Evolutionary conservation across 2,113 vertebrate species (phyloP), one percentile per base, ranked within the genome.

Genomic region (Indicator maculatus): DNA sequence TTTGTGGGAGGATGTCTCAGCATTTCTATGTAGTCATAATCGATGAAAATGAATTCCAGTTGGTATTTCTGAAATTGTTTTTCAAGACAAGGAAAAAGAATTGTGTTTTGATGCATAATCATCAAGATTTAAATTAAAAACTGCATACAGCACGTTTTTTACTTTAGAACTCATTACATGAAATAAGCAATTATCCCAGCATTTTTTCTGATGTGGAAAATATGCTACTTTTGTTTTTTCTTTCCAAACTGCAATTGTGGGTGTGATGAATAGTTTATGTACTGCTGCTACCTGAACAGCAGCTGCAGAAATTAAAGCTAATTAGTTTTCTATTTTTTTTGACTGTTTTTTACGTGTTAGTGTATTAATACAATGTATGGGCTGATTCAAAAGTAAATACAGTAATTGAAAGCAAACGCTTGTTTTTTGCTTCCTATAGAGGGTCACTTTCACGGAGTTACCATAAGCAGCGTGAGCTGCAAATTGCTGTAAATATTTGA

Each of bases 121-220:
- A 1, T 90, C 41, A 56, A 26, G 30, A 59, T 60, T 23, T 56
- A 64, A 93, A 41, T 38, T 24, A 93, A 88, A 80, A 81, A 71
- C 28, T 71, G 17, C 19, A 26, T 56, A 36, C 66, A 41, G 28
- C 47, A 33, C 86, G 24, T 12, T 83, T 93, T 92, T 95, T 45
- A 83, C 45, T 86, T 88, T 27, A 21, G 47, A 12, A 55, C 24
- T 83, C 64, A 36, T 38, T 69, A 26, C 36, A 64, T 24, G 33
- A 67, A 94, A 44, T 24, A 59, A 83, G 76, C 72, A 92, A 89
- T 90, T 92, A 39, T 71, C 31, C 15, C 5, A 78, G 86, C 45
- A 18, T 52, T 92, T 93, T 92, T 84, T 88, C 56, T 74, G 41
- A 26, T 56, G 69, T 90, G 70, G 31, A 81, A 81, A 31, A 38